These are phyloP conservation scores for Lycodopsis pacificus DNA, from an alignment of 2,797 vertebrate genomes.

Conservation along the genomic window DNA sequence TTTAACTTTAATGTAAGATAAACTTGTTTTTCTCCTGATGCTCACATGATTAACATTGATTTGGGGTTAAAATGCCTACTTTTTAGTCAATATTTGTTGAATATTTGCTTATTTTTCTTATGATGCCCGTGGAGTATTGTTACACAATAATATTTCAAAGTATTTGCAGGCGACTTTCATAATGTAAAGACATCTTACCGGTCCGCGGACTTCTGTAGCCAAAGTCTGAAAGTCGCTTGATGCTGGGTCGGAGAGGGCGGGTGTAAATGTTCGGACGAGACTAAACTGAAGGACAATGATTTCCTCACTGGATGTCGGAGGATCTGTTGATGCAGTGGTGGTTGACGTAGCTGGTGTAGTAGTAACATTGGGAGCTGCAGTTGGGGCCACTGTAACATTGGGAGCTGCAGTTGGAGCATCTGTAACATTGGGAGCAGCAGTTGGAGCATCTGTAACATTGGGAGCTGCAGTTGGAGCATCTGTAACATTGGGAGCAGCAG, in stretches of 20 bases:
- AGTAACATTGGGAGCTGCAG: too few relatives aligned
- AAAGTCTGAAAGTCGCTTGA: constrained; percentile 31
- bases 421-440: too few relatives aligned
- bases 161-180: not conserved
- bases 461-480: too few relatives aligned
- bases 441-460: too few relatives aligned
- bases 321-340: constrained; percentile 26
- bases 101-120: not conserved
- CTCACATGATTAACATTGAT: not conserved
- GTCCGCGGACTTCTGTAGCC: not conserved
- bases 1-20: not conserved
- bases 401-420: too few relatives aligned
- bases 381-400: too few relatives aligned
- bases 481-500: too few relatives aligned
- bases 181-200: constrained; percentile 47
- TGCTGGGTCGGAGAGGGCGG: constrained; percentile 11
- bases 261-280: constrained; percentile 24
- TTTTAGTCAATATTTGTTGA: not conserved
- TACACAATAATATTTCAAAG: not conserved
- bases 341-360: not conserved
- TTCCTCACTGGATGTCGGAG: constrained; percentile 43
- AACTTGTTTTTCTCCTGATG: not conserved
- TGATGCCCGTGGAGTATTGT: not conserved
- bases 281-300: constrained; percentile 31
- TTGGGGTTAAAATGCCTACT: not conserved